Evolutionary conservation across 2,888 invertebrate genomes (phyloP), one percentile per base, ranked within the genome.

Genomic region (Cerastoderma edule): DNA sequence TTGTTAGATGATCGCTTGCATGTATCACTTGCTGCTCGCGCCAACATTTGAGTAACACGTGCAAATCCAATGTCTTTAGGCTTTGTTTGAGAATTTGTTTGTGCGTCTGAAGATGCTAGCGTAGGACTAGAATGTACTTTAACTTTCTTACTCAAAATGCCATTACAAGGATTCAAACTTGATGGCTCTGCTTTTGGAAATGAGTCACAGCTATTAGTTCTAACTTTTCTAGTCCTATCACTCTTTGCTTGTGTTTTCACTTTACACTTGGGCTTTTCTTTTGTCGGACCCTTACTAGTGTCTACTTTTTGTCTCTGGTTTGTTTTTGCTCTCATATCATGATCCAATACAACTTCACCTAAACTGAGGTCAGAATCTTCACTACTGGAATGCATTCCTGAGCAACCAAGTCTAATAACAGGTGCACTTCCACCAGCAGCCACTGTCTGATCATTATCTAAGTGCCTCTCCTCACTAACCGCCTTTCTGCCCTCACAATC

Each of bases 351-450:
- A 3, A 85, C 80, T 70, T 86, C 87, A 16, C 87, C 86, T 8
- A 78, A 57, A 81, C 86, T 87, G 13, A 86, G 66, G 53, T 85
- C 84, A 0, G 87, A 88, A 13, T 76, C 70, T 71, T 87, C 86
- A 54, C 78, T 80, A 70, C 84, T 85, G 6, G 84, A 85, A 24
- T 75, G 80, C 27, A 72, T 32, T 22, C 69, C 32, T 30, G 72
- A 67, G 16, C 67, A 60, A 3, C 69, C 72, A 8, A 75, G 54
- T 66, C 73, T 77, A 35, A 82, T 68, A 8, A 63, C 56, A 24
- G 82, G 82, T 28, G 79, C 79, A 79, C 82, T 82, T 75, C 75
- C 74, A 48, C 72, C 75, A 16, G 68, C 44, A 16, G 33, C 48
- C 19, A 48, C 30, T 27, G 67, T 28, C n/a, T 54, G 2, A 53